Conservation (phyloP, 2,113 vertebrate species). For the Gymnorhina tibicen region DNA sequence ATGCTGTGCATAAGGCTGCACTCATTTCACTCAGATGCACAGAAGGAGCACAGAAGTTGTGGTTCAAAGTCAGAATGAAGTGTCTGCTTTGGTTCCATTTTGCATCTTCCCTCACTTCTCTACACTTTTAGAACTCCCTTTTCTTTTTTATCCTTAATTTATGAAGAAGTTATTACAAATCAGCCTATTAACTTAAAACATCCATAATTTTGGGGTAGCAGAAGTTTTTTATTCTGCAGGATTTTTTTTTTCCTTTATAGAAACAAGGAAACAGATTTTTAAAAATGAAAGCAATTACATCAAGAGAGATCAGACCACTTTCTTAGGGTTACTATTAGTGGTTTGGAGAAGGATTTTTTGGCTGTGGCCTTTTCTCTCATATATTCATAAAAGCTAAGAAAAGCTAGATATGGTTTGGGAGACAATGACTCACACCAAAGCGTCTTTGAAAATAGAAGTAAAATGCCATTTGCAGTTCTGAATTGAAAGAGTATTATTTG, state of each 20-base stretch:
- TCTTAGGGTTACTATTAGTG: slow-evolving; percentile 35
- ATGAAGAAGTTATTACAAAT: neutral
- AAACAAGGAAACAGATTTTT: neutral
- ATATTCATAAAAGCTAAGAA: slow-evolving; percentile 50
- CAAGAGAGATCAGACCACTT: slow-evolving; percentile 9
- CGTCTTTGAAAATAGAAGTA: slow-evolving; percentile 46
- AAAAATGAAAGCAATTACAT: neutral
- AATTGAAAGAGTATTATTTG: slow-evolving; percentile 3
- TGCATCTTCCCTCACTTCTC: neutral
- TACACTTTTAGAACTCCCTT: neutral
- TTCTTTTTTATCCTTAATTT: neutral
- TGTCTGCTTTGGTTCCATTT: neutral
- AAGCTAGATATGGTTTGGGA: slow-evolving; percentile 37
- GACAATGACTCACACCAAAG: neutral
- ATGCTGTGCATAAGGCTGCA: neutral
- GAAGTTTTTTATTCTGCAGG: neutral
- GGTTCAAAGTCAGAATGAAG: neutral
- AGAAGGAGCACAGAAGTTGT: neutral
- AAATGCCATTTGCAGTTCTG: slow-evolving; percentile 43
- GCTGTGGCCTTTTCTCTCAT: neutral
- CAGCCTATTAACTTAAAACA: neutral
- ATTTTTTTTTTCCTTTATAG: neutral
- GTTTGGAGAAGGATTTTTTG: slow-evolving; percentile 29
- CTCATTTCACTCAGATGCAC: neutral
- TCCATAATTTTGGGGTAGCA: neutral